phyloP scores from a whole-genome alignment of 2,113 vertebrate genomes.

The Antennarius striatus region DNA sequence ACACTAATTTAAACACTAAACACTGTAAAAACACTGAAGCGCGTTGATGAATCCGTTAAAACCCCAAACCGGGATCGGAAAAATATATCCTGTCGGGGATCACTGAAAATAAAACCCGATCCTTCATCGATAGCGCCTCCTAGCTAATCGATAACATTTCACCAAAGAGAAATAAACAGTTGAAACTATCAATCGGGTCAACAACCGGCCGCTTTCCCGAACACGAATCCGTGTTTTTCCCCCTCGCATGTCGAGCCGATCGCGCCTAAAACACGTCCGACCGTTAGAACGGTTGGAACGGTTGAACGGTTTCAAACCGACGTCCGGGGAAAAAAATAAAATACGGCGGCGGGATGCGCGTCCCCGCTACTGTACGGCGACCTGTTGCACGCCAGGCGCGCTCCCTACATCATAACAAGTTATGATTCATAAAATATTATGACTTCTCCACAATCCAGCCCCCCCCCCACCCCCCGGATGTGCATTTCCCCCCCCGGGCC shows the following conservation, averaged over 20 bases:
- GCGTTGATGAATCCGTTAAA: too few relatives aligned
- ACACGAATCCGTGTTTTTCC: slow-evolving; percentile 18
- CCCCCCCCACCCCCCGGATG: slow-evolving; percentile 54
- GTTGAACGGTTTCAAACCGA: slow-evolving; percentile 19
- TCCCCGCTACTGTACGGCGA: slow-evolving; percentile 79
- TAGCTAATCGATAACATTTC: too few relatives aligned
- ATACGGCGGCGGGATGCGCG: slow-evolving; percentile 59
- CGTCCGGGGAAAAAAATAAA: slow-evolving; percentile 53
- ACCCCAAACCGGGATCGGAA: too few relatives aligned
- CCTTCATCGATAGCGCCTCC: too few relatives aligned
- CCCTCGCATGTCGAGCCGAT: slow-evolving; percentile 57
- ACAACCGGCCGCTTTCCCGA: too few relatives aligned
- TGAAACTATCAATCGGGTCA: too few relatives aligned
- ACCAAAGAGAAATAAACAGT: too few relatives aligned
- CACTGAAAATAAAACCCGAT: too few relatives aligned
- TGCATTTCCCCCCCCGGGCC: slow-evolving; percentile 54
- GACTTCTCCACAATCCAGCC: slow-evolving; percentile 42
- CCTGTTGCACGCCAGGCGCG: slow-evolving; percentile 80
- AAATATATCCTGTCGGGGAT: too few relatives aligned
- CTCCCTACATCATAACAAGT: slow-evolving; percentile 82
- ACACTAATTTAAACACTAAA: too few relatives aligned
- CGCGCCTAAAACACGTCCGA: background rate
- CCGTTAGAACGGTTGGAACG: background rate
- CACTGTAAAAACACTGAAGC: too few relatives aligned
- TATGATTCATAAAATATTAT: slow-evolving; percentile 84